Conservation (phyloP, 53 echinoderm and acorn worm species). For the Holothuria scabra region DNA sequence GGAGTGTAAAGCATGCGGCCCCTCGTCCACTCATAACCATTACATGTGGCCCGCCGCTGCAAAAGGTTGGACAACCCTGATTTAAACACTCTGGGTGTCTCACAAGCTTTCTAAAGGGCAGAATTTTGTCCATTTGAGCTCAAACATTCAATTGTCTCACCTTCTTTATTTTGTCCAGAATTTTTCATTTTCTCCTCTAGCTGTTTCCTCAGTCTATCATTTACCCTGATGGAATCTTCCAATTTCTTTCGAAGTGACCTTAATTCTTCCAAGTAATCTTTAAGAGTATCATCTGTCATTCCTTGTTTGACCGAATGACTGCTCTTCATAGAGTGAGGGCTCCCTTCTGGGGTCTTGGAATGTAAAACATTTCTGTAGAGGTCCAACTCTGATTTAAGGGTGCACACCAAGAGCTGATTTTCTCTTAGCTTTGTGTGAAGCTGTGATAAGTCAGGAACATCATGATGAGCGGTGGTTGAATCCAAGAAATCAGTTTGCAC, state of each 20-base stretch:
- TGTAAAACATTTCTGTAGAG: constrained; percentile 66
- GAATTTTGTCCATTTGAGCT: too few species aligned
- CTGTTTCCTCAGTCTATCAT: constrained; percentile 67
- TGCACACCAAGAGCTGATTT: constrained; percentile 58
- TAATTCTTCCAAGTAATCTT: constrained; percentile 84
- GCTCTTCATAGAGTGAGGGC: constrained; percentile 28
- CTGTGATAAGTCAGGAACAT: constrained; percentile 35
- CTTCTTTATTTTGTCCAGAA: background rate
- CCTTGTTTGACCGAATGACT: background rate
- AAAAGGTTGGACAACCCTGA: too few species aligned
- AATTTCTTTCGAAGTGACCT: constrained; percentile 72
- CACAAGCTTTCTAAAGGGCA: too few species aligned
- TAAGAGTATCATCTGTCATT: constrained; percentile 42
- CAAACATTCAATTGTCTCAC: background rate
- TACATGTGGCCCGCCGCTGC: too few species aligned
- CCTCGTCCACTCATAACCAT: too few species aligned
- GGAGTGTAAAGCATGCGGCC: too few species aligned
- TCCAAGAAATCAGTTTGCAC: constrained; percentile 12
- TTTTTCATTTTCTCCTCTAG: constrained; percentile 31
- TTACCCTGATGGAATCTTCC: constrained; percentile 79
- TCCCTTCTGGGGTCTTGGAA: constrained; percentile 43
- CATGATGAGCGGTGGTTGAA: background rate
- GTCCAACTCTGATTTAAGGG: constrained; percentile 75
- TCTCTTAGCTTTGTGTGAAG: constrained; percentile 68
- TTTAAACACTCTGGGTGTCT: too few species aligned